phyloP scores from a whole-genome alignment of 2,113 vertebrate species.

The Takifugu bimaculatus region DNA sequence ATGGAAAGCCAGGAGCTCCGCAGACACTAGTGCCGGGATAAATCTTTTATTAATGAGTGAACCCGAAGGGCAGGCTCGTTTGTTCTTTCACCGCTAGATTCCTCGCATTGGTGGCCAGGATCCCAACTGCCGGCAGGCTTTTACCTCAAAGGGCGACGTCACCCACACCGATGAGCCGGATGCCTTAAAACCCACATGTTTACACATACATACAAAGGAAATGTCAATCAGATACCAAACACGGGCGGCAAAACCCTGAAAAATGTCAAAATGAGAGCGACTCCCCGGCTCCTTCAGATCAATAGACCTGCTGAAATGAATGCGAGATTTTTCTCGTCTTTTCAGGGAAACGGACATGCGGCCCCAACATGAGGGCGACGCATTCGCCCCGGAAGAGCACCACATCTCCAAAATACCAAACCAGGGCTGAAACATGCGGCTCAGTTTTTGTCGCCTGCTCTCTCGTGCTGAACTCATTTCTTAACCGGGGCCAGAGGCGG shows the following conservation, averaged over 20 bases:
- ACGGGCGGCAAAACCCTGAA: slow-evolving; percentile 48
- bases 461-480: too few relatives aligned
- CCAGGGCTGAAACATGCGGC: too few relatives aligned
- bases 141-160: slow-evolving; percentile 33
- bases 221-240: slow-evolving; percentile 73
- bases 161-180: slow-evolving; percentile 54
- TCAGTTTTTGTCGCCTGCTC: too few relatives aligned
- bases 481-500: too few relatives aligned
- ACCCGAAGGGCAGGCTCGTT: too few relatives aligned
- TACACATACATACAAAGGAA: slow-evolving; percentile 56
- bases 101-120: too few relatives aligned
- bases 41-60: too few relatives aligned
- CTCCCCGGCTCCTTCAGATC: slow-evolving; percentile 39
- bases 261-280: slow-evolving; percentile 59
- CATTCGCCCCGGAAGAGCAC: background rate
- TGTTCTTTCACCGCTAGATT: too few relatives aligned
- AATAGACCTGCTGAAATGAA: slow-evolving; percentile 60
- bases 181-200: slow-evolving; percentile 60
- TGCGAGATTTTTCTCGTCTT: slow-evolving; percentile 17
- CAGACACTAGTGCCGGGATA: too few relatives aligned
- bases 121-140: slow-evolving; percentile 2
- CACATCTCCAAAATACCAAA: too few relatives aligned
- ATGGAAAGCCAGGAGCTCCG: background rate
- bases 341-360: slow-evolving; percentile 18
- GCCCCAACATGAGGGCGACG: background rate